Base-by-base conservation (phyloP, 2,888 invertebrate species). In the Idaea dimidiata region DNA sequence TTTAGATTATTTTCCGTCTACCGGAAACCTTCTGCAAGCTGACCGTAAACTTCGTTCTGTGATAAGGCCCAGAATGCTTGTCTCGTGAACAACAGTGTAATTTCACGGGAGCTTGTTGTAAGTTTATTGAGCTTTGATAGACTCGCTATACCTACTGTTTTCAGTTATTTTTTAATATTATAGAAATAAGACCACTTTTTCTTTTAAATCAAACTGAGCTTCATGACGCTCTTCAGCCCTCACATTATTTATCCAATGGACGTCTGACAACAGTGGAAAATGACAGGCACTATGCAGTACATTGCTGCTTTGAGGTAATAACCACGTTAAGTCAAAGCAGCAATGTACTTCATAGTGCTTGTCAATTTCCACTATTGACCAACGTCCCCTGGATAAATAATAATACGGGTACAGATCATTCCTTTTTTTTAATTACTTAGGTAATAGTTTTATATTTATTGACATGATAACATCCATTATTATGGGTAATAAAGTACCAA, bases 21-120 rank as follows among this genome's bases (percentile, higher is more conserved):
- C 24, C 24, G 24, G 24, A 24, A 24, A 3, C 24, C 24, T 24
- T 24, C 24, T 24, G 24, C 24, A 24, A 24, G 24, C 24, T 24
- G 24, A 24, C 24, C 24, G 1, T 24, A 24, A 24, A 24, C 24
- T 24, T 24, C 5, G 24, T 24, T 24, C 24, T 24, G 24, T 24
- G 5, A 24, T 24, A 24, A 24, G 1, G 24, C 24, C 5, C 1
- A 24, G 24, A 24, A 24, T 24, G 24, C 79, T 78, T 79, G 82
- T 83, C 82, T 81, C 78, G 75, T 78, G 80, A 80, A 81, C 81
- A 75, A 79, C 72, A 84, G 81, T 76, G 66, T 79, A 80, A 84
- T 81, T 84, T 82, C 81, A 78, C 85, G 80, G 81, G 79, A 82
- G 81, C 71, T 71, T 67, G 66, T 61, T 62, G 64, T 64, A 53